These are phyloP conservation scores for Hydrophis major DNA, from an alignment of 2,797 vertebrate species.

Conservation along the genomic window DNA sequence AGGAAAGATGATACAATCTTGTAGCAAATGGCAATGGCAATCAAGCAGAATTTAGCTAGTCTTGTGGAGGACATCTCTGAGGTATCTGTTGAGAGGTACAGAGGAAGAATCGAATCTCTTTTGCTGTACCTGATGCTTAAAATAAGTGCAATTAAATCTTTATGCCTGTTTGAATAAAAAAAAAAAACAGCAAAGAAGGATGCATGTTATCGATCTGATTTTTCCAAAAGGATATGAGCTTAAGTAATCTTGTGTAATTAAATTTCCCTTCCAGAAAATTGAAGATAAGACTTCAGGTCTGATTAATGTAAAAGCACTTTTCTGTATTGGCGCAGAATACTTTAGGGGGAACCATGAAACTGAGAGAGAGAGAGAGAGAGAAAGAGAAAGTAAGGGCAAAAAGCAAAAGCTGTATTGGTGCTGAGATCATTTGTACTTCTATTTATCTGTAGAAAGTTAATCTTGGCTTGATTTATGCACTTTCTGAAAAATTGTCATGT, in stretches of 20 bases:
- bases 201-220: not conserved
- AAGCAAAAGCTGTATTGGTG: not conserved
- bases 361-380: not conserved
- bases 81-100: not conserved
- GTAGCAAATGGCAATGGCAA: not conserved
- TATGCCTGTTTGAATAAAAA: not conserved
- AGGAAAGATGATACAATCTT: not conserved
- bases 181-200: not conserved
- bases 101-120: not conserved
- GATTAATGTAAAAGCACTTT: not conserved
- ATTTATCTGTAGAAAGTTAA: constrained; percentile 35
- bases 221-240: not conserved
- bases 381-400: not conserved
- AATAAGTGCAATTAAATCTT: not conserved
- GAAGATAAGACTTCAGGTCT: not conserved
- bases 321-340: not conserved
- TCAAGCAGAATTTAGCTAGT: not conserved
- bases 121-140: not conserved
- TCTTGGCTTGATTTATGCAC: constrained; percentile 38
- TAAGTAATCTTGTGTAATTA: not conserved
- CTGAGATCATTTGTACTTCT: constrained; percentile 19
- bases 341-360: not conserved
- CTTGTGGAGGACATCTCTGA: not conserved
- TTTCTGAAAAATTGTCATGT: constrained; percentile 25
- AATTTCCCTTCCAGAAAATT: not conserved